Evolutionary conservation across 2,113 vertebrate species (phyloP).

Genomic region (Tachysurus fulvidraco): DNA sequence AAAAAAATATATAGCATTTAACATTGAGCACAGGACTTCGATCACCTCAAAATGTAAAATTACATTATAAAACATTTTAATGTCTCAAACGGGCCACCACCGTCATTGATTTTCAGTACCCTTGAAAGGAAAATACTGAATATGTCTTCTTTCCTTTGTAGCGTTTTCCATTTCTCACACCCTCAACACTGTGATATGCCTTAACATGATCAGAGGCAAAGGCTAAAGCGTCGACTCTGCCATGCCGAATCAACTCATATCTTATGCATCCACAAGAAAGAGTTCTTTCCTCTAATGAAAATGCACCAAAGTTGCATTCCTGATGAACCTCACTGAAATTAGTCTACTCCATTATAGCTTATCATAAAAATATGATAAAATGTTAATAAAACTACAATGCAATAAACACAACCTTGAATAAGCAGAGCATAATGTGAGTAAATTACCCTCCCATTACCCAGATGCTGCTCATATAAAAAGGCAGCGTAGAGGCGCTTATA

Average conservation of each 20-base stretch:
- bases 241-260: background rate
- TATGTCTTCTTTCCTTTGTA: background rate
- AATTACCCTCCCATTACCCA: slow-evolving; percentile 40
- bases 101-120: background rate
- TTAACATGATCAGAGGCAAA: background rate
- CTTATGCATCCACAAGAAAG: background rate
- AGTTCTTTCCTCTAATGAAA: background rate
- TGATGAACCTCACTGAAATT: background rate
- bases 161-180: background rate
- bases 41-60: background rate
- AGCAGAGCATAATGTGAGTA: slow-evolving; percentile 22
- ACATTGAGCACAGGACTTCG: background rate
- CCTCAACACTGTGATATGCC: background rate
- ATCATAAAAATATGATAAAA: slow-evolving; percentile 8
- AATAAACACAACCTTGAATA: slow-evolving; percentile 32
- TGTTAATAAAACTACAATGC: slow-evolving; percentile 6
- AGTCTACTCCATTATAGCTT: background rate
- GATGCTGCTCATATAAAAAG: slow-evolving; percentile 33
- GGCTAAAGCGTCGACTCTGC: background rate
- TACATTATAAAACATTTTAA: background rate
- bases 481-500: background rate
- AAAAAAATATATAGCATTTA: background rate
- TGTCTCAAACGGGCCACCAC: background rate
- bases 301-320: background rate
- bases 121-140: background rate